Conservation (phyloP, 2,113 vertebrate genomes). For the Heterotis niloticus region DNA sequence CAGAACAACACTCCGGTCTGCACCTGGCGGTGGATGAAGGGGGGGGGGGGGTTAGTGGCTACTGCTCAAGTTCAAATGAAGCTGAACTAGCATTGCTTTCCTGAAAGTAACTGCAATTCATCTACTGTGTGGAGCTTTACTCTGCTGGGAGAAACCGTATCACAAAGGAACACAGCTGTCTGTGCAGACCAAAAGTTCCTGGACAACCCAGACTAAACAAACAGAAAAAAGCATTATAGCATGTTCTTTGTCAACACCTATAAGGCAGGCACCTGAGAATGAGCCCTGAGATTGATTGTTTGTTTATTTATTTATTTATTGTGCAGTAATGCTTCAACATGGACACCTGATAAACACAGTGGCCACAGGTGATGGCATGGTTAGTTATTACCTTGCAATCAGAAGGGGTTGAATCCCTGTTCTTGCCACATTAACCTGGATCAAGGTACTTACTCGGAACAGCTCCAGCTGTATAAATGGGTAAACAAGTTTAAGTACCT, state of each 20-base stretch:
- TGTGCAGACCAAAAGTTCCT: neutral
- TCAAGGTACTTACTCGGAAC: too few relatives aligned
- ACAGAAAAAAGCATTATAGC: neutral
- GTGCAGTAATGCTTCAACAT: neutral
- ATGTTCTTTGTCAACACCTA: constrained; percentile 3
- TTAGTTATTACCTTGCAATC: too few relatives aligned
- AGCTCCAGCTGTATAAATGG: too few relatives aligned
- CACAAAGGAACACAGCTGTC: neutral
- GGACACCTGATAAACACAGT: neutral
- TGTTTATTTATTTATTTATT: too few relatives aligned
- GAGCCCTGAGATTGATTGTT: neutral
- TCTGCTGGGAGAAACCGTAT: neutral
- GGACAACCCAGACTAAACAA: neutral
- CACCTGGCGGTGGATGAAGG: neutral
- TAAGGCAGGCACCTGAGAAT: neutral
- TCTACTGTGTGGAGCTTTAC: neutral
- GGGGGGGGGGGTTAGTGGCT: neutral
- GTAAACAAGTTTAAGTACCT: too few relatives aligned
- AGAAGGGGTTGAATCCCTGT: too few relatives aligned
- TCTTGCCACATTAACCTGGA: too few relatives aligned
- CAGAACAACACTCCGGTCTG: neutral
- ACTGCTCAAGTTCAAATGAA: neutral
- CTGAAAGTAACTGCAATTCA: neutral
- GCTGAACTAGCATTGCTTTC: constrained; percentile 3
- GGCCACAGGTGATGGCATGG: too few relatives aligned